Evolutionary conservation across 2,113 vertebrate species (phyloP).

Genomic region (Petrocephalus microphthalmus): DNA sequence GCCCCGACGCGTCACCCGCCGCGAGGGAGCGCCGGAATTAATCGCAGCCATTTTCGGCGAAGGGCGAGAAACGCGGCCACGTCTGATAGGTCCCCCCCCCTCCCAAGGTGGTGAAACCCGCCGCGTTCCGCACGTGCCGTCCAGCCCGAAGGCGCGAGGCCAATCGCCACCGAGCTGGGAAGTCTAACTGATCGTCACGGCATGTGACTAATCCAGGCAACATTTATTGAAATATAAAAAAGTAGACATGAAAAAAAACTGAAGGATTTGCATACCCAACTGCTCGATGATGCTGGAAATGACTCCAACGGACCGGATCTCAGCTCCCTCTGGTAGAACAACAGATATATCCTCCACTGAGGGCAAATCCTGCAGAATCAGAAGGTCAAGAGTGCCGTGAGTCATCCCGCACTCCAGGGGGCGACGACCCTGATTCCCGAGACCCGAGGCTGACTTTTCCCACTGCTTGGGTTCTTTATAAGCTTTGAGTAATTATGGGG

Average conservation of each 20-base stretch:
- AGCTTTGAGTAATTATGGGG: neutral
- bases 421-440: neutral
- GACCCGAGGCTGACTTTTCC: neutral
- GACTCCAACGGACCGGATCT: conserved; percentile 70
- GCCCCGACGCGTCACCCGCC: neutral
- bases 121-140: neutral
- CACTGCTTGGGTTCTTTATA: neutral
- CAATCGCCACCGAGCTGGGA: neutral
- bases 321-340: conserved; percentile 67
- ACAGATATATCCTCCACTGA: conserved; percentile 70
- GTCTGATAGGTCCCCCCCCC: neutral
- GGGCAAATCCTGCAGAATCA: conserved; percentile 65
- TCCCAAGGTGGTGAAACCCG: neutral
- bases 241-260: neutral
- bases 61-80: neutral
- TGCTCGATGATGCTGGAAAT: conserved; percentile 78
- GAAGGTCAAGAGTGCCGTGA: neutral
- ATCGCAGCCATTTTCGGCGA: neutral
- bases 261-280: conserved; percentile 61
- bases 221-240: neutral
- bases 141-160: neutral
- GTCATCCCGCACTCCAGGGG: neutral
- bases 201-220: neutral
- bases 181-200: neutral
- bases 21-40: neutral